These are phyloP conservation scores for Oncopodura yosiiana DNA, from an alignment of 1,140 invertebrate genomes.

Conservation along the genomic window DNA sequence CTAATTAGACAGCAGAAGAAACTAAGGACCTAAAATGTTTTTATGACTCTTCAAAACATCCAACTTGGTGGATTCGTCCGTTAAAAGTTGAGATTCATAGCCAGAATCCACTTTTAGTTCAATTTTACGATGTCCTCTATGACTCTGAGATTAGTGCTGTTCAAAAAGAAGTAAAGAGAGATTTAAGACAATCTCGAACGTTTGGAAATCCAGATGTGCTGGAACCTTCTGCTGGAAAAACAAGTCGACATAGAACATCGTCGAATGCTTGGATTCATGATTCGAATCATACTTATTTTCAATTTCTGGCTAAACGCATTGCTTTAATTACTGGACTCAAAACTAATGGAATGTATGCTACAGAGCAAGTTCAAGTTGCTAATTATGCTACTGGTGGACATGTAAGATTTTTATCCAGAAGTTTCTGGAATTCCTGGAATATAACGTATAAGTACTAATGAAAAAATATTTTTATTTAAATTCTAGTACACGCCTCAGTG, in stretches of 20 bases:
- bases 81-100: conserved; percentile 19
- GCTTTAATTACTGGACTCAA: conserved; percentile 9
- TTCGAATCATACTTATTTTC: neutral
- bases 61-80: conserved; percentile 4
- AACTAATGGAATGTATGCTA: neutral
- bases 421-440: neutral
- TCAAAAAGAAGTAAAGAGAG: neutral
- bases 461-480: neutral
- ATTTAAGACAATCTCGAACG: conserved; percentile 6
- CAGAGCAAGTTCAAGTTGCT: conserved; percentile 21
- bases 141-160: neutral
- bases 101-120: conserved; percentile 14
- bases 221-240: neutral
- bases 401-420: too few species aligned
- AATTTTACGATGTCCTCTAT: conserved; percentile 15
- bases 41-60: conserved; percentile 6
- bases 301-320: conserved; percentile 1
- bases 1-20: neutral
- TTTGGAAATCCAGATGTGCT: neutral
- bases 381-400: conserved; percentile 17
- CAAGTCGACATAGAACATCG: conserved; percentile 9
- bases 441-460: neutral
- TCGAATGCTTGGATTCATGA: conserved; percentile 18
- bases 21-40: conserved; percentile 2
- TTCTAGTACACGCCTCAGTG: too few species aligned